These are phyloP conservation scores for Chouioia cunea DNA, from an alignment of 2,888 invertebrate species.

Conservation along the genomic window DNA sequence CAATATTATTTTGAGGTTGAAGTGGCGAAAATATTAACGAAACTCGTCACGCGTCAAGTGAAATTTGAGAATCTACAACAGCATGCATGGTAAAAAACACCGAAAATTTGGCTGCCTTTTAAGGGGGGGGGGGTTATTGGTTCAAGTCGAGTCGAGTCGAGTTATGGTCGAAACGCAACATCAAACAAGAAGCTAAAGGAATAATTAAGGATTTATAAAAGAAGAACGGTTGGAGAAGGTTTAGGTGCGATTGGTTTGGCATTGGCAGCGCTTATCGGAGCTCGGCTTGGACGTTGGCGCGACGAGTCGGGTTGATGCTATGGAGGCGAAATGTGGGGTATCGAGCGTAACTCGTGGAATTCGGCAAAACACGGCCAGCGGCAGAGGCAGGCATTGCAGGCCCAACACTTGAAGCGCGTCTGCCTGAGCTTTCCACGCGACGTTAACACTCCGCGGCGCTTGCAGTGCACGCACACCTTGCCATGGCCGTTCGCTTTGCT, in stretches of 20 bases:
- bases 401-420: slow-evolving; percentile 69
- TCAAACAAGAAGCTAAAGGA: no score
- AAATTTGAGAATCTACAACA: no score
- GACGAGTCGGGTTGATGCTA: slow-evolving; percentile 62
- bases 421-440: slow-evolving; percentile 67
- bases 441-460: slow-evolving; percentile 67
- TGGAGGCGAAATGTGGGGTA: slow-evolving; percentile 67
- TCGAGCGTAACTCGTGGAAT: slow-evolving; percentile 66
- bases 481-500: slow-evolving; percentile 69
- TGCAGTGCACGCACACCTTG: slow-evolving; percentile 69
- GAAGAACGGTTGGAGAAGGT: slow-evolving; percentile 24
- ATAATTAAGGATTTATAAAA: slow-evolving; percentile 27
- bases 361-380: slow-evolving; percentile 68
- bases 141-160: no score
- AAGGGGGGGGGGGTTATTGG: no score
- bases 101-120: no score
- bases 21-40: no score
- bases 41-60: no score
- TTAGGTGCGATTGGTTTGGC: background rate
- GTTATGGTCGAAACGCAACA: no score
- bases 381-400: slow-evolving; percentile 68
- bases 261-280: background rate
- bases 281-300: slow-evolving; percentile 6
- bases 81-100: no score
- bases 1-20: no score